A percentile compares a stretch with the other conserved stretches of the same genome.
Conservation (phyloP, 2,797 vertebrate genomes). For the Tragopan temminckii region DNA sequence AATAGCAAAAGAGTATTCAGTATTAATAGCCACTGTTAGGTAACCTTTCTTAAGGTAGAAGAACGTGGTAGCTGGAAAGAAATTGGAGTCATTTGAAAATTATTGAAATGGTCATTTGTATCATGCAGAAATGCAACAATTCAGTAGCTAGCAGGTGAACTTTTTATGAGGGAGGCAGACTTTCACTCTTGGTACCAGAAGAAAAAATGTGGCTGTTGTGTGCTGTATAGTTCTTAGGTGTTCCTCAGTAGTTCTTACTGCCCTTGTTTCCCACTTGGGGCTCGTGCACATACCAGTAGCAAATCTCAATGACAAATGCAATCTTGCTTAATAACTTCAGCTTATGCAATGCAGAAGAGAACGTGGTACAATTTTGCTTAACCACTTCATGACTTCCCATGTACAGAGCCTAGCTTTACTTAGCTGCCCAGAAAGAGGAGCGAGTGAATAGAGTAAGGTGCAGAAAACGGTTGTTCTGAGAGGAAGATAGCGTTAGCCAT, state of each 20-base stretch:
- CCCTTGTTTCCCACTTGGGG: neutral
- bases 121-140: neutral
- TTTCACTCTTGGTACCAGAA: neutral
- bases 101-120: neutral
- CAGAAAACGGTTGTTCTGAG: neutral
- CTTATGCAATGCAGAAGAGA: neutral
- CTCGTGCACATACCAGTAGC: rapidly evolving
- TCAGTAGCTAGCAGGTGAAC: neutral
- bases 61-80: neutral
- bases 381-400: neutral
- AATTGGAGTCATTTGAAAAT: neutral
- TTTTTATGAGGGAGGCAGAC: neutral
- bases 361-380: neutral
- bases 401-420: neutral
- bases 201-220: neutral
- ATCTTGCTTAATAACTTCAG: neutral
- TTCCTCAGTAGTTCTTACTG: neutral
- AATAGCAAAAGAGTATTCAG: neutral
- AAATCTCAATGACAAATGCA: neutral
- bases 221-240: neutral
- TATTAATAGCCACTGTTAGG: neutral
- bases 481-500: neutral
- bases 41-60: neutral
- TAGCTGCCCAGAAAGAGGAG: neutral
- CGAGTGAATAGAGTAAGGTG: neutral